These are phyloP conservation scores for Porites lutea DNA, from an alignment of 64 coral and sea anemone genomes.

Conservation along the genomic window DNA sequence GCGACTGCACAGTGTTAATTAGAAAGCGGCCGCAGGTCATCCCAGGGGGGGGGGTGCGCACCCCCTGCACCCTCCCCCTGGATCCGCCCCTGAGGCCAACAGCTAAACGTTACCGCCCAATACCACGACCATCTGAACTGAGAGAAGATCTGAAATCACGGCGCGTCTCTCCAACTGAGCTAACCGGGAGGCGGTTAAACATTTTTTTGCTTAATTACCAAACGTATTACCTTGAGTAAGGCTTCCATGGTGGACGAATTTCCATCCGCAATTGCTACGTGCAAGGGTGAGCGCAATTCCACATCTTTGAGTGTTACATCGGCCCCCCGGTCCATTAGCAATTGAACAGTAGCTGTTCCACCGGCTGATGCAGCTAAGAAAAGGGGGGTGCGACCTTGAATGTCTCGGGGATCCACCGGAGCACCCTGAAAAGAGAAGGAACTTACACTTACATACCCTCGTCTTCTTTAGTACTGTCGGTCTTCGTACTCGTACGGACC, in stretches of 20 bases:
- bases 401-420: constrained; percentile 52
- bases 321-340: constrained; percentile 81
- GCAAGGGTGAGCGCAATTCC: constrained; percentile 73
- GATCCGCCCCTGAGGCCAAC: too few species aligned
- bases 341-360: constrained; percentile 73
- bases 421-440: constrained; percentile 49
- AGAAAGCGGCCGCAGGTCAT: too few species aligned
- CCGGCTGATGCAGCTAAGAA: constrained; percentile 77
- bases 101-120: too few species aligned
- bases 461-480: too few species aligned
- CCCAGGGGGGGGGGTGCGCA: too few species aligned
- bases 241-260: constrained; percentile 64
- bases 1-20: too few species aligned
- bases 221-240: constrained; percentile 65
- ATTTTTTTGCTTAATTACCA: not conserved
- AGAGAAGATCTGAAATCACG: too few species aligned
- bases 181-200: too few species aligned
- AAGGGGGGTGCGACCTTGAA: constrained; percentile 68
- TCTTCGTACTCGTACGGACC: too few species aligned
- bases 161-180: too few species aligned
- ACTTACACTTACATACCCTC: not conserved
- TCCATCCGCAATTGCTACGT: constrained; percentile 72
- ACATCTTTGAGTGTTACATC: constrained; percentile 79
- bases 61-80: too few species aligned
- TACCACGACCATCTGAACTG: too few species aligned